Percentiles rank a stretch among this genome's conserved stretches.
Evolutionary conservation across 2,797 vertebrate genomes (phyloP).

Genomic region (Channallabes apus): DNA sequence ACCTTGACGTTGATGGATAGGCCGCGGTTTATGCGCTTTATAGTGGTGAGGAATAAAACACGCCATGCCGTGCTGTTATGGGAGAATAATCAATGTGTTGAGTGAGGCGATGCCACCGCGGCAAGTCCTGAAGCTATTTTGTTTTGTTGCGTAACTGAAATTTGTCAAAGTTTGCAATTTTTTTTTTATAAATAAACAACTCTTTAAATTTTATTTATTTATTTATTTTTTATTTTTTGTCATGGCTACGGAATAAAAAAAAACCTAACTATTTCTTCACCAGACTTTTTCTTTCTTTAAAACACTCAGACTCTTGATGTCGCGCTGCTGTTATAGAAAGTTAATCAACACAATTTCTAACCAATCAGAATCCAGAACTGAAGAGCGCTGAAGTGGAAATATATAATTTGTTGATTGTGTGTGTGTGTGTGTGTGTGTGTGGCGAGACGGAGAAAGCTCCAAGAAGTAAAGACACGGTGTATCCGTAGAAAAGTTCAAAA

Average conservation of each 20-base stretch:
- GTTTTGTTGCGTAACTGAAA: neutral
- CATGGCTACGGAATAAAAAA: neutral
- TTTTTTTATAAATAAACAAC: neutral
- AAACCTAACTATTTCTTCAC: neutral
- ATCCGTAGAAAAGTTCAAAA: neutral
- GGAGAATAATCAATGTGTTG: neutral
- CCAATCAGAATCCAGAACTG: neutral
- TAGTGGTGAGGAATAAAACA: neutral
- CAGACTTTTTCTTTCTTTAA: neutral
- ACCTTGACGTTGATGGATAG: slow-evolving; percentile 50
- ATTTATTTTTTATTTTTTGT: no score
- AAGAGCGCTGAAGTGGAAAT: neutral
- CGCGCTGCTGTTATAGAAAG: neutral
- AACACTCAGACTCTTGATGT: neutral
- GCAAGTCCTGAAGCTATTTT: neutral
- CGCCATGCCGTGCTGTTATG: neutral
- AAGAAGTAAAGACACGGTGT: neutral
- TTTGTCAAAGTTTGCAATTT: no score
- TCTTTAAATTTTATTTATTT: no score
- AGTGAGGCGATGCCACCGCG: neutral
- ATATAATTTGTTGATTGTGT: neutral
- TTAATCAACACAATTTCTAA: neutral
- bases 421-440: neutral
- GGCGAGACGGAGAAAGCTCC: no score
- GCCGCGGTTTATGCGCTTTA: neutral